These are phyloP conservation scores for Drosophila saltans DNA, from an alignment of 1,140 invertebrate genomes.

Conservation along the genomic window DNA sequence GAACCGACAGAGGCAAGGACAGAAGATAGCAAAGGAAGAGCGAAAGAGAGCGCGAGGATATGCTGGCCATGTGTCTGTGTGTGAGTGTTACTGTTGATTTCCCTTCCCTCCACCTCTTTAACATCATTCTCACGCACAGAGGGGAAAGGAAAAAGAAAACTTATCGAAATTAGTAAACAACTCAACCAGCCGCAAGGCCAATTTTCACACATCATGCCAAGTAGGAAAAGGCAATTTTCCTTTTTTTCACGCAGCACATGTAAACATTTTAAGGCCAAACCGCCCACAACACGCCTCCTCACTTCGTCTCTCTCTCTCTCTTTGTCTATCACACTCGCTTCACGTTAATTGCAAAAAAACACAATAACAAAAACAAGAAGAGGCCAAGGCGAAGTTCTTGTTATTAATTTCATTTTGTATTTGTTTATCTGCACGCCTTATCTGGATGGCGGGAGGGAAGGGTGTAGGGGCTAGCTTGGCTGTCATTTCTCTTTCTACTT, in stretches of 20 bases:
- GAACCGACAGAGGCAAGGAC: slow-evolving; percentile 21
- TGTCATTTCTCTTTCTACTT: slow-evolving; percentile 38
- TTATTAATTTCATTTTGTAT: slow-evolving; percentile 64
- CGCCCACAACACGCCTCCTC: not conserved
- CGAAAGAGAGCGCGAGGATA: slow-evolving; percentile 8
- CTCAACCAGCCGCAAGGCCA: slow-evolving; percentile 53
- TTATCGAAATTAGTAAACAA: slow-evolving; percentile 75
- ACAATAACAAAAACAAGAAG: slow-evolving; percentile 33
- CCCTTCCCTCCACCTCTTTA: not conserved
- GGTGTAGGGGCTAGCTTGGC: not conserved
- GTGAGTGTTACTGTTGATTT: not conserved
- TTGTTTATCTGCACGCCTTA: slow-evolving; percentile 74
- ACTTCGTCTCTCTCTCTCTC: not conserved
- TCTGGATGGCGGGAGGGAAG: slow-evolving; percentile 27
- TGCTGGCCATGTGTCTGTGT: slow-evolving; percentile 49
- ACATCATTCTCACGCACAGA: slow-evolving; percentile 22
- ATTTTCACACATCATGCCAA: slow-evolving; percentile 65
- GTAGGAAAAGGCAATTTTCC: slow-evolving; percentile 71
- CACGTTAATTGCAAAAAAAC: slow-evolving; percentile 56
- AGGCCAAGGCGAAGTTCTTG: slow-evolving; percentile 45
- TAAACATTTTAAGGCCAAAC: slow-evolving; percentile 61
- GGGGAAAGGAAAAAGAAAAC: slow-evolving; percentile 57
- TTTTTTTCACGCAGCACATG: slow-evolving; percentile 55
- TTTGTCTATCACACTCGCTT: not conserved
- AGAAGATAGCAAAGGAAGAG: not conserved